Conservation (phyloP, 1,140 invertebrate genomes). For the Bombus waltoni region DNA sequence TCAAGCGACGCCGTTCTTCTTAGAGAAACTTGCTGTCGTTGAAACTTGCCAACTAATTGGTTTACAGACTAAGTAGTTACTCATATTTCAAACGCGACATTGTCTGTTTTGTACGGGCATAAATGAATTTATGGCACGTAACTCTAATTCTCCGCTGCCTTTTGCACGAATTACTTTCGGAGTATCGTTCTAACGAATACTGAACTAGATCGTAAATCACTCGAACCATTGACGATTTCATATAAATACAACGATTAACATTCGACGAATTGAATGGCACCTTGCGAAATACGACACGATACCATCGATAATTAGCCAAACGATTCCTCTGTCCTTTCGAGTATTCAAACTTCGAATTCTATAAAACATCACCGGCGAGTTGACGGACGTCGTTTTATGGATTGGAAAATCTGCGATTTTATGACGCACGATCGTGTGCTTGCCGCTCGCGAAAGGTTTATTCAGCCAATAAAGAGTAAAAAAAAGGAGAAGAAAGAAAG, state of each 20-base stretch:
- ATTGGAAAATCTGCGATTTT: slow-evolving; percentile 50
- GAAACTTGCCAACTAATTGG: slow-evolving; percentile 30
- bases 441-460: slow-evolving; percentile 59
- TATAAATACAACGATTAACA: not conserved
- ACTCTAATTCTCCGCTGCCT: not conserved
- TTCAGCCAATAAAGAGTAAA: slow-evolving; percentile 58
- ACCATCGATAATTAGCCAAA: not conserved
- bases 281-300: not conserved
- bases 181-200: too few species aligned
- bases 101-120: not conserved
- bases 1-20: slow-evolving; percentile 9
- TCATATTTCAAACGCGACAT: slow-evolving; percentile 17
- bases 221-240: not conserved
- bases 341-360: slow-evolving; percentile 14
- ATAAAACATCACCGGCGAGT: slow-evolving; percentile 16
- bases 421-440: slow-evolving; percentile 56
- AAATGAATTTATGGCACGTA: slow-evolving; percentile 6
- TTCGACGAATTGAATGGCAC: too few species aligned
- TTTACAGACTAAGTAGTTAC: slow-evolving; percentile 24
- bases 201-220: not conserved
- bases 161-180: not conserved
- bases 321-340: not conserved
- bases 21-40: slow-evolving; percentile 12
- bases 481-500: not conserved
- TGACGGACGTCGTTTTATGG: slow-evolving; percentile 23